These are phyloP conservation scores for human (Homo sapiens) DNA, from an alignment of 2,113 vertebrate species.

Conservation along the genomic window DNA sequence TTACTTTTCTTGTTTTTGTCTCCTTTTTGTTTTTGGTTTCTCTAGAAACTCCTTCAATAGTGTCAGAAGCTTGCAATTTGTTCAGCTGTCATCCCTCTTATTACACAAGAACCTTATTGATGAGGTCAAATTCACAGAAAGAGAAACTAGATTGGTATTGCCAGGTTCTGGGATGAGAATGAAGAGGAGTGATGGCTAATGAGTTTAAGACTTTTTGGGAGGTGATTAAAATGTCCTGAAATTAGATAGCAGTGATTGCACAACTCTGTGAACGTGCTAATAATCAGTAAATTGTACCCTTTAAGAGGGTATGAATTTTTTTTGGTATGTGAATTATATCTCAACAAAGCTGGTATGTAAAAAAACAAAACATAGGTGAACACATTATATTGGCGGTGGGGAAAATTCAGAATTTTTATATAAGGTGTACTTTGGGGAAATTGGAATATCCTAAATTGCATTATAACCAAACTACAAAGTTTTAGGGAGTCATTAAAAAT, in stretches of 20 bases:
- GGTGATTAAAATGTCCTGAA: neutral
- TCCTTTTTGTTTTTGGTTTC: neutral
- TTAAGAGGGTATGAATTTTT: neutral
- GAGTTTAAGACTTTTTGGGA: neutral
- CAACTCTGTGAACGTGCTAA: neutral
- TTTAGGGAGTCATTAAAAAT: neutral
- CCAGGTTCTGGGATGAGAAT: neutral
- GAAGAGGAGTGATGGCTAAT: neutral
- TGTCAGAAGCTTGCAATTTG: neutral
- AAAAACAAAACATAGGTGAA: neutral
- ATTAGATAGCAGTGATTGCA: neutral
- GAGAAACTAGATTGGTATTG: neutral
- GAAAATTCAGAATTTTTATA: neutral
- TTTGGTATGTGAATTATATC: neutral
- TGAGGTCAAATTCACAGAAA: neutral
- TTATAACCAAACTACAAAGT: neutral
- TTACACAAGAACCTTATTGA: neutral
- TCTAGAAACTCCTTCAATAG: neutral
- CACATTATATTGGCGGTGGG: neutral
- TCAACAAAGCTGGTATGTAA: neutral
- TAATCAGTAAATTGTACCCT: neutral
- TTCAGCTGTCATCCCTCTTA: neutral
- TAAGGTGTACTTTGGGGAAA: neutral
- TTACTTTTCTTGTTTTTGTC: neutral
- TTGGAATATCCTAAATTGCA: neutral